These are phyloP conservation scores for Endomychus coccineus DNA, from an alignment of 2,888 invertebrate genomes.

Conservation along the genomic window DNA sequence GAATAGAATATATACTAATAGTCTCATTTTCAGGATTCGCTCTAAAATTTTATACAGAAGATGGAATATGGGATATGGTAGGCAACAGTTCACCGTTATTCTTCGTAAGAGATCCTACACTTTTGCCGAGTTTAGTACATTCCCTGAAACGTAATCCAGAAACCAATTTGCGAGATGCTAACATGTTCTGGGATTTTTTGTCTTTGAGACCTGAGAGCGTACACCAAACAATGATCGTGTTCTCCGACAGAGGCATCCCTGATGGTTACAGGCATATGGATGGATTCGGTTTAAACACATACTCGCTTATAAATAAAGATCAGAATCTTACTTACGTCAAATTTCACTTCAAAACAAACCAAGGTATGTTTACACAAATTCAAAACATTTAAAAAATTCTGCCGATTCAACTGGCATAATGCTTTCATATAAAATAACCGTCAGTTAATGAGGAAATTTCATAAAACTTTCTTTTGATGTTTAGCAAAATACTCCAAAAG, in stretches of 20 bases:
- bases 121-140: conserved; percentile 90
- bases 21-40: conserved; percentile 71
- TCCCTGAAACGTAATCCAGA: conserved; percentile 91
- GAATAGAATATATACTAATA: too few relatives aligned
- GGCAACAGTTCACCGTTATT: conserved; percentile 91
- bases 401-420: too few relatives aligned
- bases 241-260: conserved; percentile 85
- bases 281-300: conserved; percentile 88
- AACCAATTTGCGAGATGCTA: conserved; percentile 78
- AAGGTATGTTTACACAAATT: conserved; percentile 58
- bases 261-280: conserved; percentile 88
- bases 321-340: conserved; percentile 67
- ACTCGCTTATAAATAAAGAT: conserved; percentile 70
- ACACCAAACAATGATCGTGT: conserved; percentile 77
- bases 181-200: conserved; percentile 93
- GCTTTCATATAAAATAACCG: too few relatives aligned
- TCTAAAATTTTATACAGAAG: conserved; percentile 83
- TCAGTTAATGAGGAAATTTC: too few relatives aligned
- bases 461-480: too few relatives aligned
- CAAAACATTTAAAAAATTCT: too few relatives aligned
- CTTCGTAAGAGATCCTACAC: conserved; percentile 78
- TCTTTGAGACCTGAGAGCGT: conserved; percentile 74
- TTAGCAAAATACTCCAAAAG: too few relatives aligned
- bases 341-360: conserved; percentile 85
- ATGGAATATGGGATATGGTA: conserved; percentile 87